Percentiles rank a stretch among this genome's conserved stretches.
These are phyloP conservation scores for Sylvietta virens DNA, from an alignment of 2,113 vertebrate genomes.

Conservation along the genomic window DNA sequence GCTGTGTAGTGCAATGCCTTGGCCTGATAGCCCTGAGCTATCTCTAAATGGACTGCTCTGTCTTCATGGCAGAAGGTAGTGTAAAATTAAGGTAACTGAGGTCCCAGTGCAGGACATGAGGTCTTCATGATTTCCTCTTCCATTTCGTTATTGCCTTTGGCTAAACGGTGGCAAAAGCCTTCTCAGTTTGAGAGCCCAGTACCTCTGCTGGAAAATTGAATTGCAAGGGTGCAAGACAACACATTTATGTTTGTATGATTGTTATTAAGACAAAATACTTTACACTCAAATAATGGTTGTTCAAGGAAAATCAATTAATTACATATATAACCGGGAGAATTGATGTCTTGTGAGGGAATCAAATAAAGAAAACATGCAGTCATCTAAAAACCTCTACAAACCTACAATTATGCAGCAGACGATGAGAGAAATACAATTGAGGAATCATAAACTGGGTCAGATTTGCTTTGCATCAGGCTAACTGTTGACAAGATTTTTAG, in stretches of 20 bases:
- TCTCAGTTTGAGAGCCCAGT: background rate
- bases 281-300: background rate
- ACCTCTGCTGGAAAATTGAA: background rate
- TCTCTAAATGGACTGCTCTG: background rate
- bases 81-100: background rate
- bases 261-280: background rate
- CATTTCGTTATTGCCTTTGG: background rate
- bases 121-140: background rate
- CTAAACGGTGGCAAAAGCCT: background rate
- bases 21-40: background rate
- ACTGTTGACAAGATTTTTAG: background rate
- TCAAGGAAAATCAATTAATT: background rate
- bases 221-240: background rate
- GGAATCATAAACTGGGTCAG: background rate
- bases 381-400: background rate
- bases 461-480: background rate
- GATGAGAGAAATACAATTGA: background rate
- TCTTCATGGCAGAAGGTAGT: background rate
- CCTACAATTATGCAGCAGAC: background rate
- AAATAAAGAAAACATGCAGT: background rate
- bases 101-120: background rate
- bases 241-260: background rate
- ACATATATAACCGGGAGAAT: background rate
- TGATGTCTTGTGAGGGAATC: background rate
- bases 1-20: background rate